Evolutionary conservation across 2,888 invertebrate species (phyloP), one percentile per base, ranked within the genome.

Genomic region (Azorinus chamasolen): DNA sequence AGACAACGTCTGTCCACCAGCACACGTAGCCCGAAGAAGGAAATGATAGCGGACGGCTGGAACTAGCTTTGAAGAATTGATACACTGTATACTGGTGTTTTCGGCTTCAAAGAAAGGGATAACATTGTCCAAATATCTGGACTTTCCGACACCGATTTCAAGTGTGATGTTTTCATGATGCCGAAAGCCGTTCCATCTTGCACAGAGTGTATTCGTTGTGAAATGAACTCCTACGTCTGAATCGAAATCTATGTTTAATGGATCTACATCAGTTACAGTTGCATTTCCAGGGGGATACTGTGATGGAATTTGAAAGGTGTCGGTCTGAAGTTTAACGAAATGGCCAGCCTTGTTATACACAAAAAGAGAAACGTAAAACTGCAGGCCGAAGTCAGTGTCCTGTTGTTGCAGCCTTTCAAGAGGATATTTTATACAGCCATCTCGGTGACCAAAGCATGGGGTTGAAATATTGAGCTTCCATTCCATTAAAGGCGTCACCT

Each of bases 341-440:
- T 65, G 69, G 8, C 78, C 78, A 20, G 71, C 81, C 18, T 58
- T 72, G 63, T 81, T 78, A 50, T 63, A 78, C 5, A 75, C 64
- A 27, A 61, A 51, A 3, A 81, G n/a, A 46, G 43, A 37, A 37
- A 66, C 32, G 24, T 24, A 57, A 37, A 71, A 81, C 1, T 48
- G 18, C 1, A 63, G 41, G 6, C 62, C 64, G 2, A 37, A 10
- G 1, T 73, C 70, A 14, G 53, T 63, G 24, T 79, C 69, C 10
- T 66, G 59, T 16, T 20, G 12, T 18, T 79, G 75, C 14, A 79
- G 18, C 27, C 37, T 10, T 3, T 24, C 0, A 8, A 71, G 6
- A 6, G 68, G 63, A 54, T 57, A 61, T n/a, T 18, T 51, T 1
- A 77, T 18, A 53, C 64, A 80, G 32, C 20, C 24, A 5, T 16